Evolutionary conservation across 2,113 vertebrate species (phyloP), one percentile per base, ranked within the genome.

Genomic region (Procapra przewalskii): DNA sequence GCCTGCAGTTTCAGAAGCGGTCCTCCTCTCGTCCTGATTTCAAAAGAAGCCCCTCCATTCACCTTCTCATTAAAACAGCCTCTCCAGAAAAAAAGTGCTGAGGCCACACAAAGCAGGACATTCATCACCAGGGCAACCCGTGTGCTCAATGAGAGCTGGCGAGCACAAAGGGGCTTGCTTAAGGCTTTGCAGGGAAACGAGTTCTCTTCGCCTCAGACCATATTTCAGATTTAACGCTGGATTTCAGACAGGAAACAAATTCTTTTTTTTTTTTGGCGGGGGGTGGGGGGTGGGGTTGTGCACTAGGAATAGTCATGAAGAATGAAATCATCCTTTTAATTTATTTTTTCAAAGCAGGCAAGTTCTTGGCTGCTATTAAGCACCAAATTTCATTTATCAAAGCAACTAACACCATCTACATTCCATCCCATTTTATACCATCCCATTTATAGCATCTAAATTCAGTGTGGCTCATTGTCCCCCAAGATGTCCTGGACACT

Each of bases 91-190:
- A 97, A 93, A 98, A 98, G 75, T 87, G 97, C 96, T 90, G 96
- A 98, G 98, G 95, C 94, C 96, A 97, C 97, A 98, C 98, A 98
- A 98, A 98, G 97, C 97, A 98, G 96, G 91, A 93, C 97, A 96
- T 96, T 96, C 94, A 97, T 95, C 92, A 97, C 80, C 92, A 97
- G 86, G 95, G 96, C 94, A 98, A 98, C 94, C 85, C 67, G 25
- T 0, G 29, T 36, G 19, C 79, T 93, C 59, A 77, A 2, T 85
- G 67, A 87, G 90, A 80, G 95, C 97, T 88, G 89, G 82, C 81
- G 17, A 64, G 6, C 64, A 98, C 67, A 94, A 96, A 83, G 95
- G 23, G 27, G 60, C 92, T 96, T 36, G 29, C 75, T 80, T 45
- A 6, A 27, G 36, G 3, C 64, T 80, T 83, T 90, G 86, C 96